Conservation (phyloP, 2,113 vertebrate genomes). For the Ceuthmochares aereus region DNA sequence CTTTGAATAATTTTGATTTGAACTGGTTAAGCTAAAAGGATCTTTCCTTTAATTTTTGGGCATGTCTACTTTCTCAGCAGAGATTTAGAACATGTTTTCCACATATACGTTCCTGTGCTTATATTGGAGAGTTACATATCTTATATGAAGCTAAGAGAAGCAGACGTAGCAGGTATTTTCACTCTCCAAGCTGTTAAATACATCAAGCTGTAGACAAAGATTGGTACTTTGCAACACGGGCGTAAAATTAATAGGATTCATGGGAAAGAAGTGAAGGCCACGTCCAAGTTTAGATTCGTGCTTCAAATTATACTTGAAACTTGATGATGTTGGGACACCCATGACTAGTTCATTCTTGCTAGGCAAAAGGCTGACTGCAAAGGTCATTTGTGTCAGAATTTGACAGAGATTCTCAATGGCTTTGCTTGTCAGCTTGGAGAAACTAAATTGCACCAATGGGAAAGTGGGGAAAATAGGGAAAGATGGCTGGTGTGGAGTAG, state of each 20-base stretch:
- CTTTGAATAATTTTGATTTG: neutral
- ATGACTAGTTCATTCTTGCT: neutral
- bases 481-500: neutral
- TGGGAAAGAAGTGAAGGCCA: neutral
- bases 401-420: neutral
- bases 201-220: neutral
- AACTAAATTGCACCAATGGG: accelerated
- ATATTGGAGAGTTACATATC: neutral
- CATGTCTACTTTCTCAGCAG: neutral
- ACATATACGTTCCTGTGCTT: neutral
- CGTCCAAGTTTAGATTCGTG: neutral
- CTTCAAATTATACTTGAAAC: neutral
- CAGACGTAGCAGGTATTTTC: neutral
- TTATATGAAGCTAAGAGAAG: neutral
- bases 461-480: accelerated
- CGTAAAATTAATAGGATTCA: neutral
- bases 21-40: neutral
- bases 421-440: neutral
- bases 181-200: neutral
- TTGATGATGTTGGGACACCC: neutral
- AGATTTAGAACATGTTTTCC: constrained; percentile 13
- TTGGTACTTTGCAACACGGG: neutral
- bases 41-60: neutral
- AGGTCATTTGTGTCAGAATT: neutral
- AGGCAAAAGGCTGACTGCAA: neutral